These are phyloP conservation scores for Uria aalge DNA, from an alignment of 2,113 vertebrate genomes.

Conservation along the genomic window DNA sequence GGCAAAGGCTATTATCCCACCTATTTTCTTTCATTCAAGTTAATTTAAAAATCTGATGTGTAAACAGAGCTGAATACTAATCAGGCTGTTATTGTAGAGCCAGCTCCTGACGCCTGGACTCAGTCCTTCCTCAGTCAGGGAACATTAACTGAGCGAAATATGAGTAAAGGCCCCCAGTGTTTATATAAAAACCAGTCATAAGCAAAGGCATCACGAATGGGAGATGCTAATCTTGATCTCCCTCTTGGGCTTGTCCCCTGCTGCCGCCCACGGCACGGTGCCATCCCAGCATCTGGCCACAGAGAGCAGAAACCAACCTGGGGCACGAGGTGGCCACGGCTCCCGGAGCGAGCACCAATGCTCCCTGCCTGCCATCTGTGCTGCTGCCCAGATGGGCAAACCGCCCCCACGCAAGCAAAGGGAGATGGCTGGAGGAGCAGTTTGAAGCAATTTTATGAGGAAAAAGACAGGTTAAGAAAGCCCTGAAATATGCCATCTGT, in stretches of 20 bases:
- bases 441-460: background rate
- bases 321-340: background rate
- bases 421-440: background rate
- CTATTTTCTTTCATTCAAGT: background rate
- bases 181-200: background rate
- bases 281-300: rapidly evolving
- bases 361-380: background rate
- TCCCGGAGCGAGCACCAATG: background rate
- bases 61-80: background rate
- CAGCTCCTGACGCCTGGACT: background rate
- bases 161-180: background rate
- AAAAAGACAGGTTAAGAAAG: background rate
- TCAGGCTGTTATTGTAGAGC: background rate
- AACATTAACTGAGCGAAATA: background rate
- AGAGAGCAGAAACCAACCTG: background rate
- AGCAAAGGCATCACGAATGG: background rate
- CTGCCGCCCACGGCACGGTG: rapidly evolving
- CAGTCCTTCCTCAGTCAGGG: background rate
- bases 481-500: background rate
- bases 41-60: background rate
- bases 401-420: background rate
- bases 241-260: background rate
- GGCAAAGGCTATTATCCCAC: background rate
- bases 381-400: background rate
- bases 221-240: background rate